Evolutionary conservation across 2,888 invertebrate genomes (phyloP), one percentile per base, ranked within the genome.

Genomic region (Amorpha juglandis): DNA sequence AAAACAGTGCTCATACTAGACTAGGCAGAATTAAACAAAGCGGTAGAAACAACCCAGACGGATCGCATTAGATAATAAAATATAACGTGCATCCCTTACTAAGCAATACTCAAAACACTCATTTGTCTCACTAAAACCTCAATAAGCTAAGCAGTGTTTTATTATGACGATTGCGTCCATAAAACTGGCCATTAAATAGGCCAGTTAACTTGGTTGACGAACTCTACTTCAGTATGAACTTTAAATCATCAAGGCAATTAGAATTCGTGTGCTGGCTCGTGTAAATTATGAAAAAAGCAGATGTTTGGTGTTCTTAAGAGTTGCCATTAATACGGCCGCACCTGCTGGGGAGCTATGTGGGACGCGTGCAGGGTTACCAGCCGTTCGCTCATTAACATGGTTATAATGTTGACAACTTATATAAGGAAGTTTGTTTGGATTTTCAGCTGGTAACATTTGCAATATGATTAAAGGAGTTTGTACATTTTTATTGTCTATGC

Each of bases 201-300:
- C 71, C 74, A 67, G 71, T 75, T 76, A 72, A 70, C 69, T 69
- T 66, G 72, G 74, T 76, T 75, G 76, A 77, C 74, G 67, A 63
- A 70, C 68, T 69, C 72, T 66, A 51, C 63, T 19, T 33, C 6
- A 74, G 80, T 80, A 79, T 78, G 74, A 82, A 81, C 79, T 82
- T 78, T 80, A 80, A 84, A 82, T 83, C 80, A 82, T 83, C 81
- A 77, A 76, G 75, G 74, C 83, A 88, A 87, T 90, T 88, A 84
- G 82, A 88, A 89, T 88, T 87, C 77, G 87, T 84, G 82, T 79
- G 78, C 77, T 63, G 86, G 77, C 78, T 63, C 69, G 78, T 78
- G 86, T 87, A 83, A 82, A 87, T 89, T 87, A 86, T 86, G 82
- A 83, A 90, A 89, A 89, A 90, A 88, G 91, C 92, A 92, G 92